Base-by-base conservation (phyloP, 2,888 invertebrate species). In the Tachina grossa region DNA sequence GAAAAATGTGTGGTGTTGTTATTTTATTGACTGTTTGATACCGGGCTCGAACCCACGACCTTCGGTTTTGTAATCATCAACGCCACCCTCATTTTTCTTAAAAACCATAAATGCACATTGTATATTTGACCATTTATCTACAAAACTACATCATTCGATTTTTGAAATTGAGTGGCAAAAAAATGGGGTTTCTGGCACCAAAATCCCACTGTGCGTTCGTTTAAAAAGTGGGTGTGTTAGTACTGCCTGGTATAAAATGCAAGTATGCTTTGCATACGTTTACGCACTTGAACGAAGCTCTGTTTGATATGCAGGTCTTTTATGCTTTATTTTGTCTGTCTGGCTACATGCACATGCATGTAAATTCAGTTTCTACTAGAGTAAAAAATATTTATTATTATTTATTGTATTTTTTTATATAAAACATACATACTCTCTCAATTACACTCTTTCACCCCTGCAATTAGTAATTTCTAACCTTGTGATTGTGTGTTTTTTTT, bases 291-390 rank as follows among this genome's bases (percentile, higher is more conserved):
- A 10, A 22, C 22, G 65, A 13, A 55, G 39, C 14, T 31, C 11
- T n/a, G 13, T 57, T 31, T 31, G 31, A 39, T 16, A 5, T 47
- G 16, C 47, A 47, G 14, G 39, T 49, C 2, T 39, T 57, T 68
- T 77, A 68, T 66, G 47, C 39, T 77, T 77, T 55, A 45, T 41
- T 45, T 55, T 31, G 31, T 47, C 13, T 76, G 45, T 16, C 45
- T 10, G 31, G 31, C 31, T 31, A 31, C 31, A 31, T 31, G 55
- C 39, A 22, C 45, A 71, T 49, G 75, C 75, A 79, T 84, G 79
- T 66, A 84, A 80, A 80, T 76, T 71, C 76, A 80, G 66, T 65
- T 76, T 80, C 19, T 80, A 84, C 71, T 71, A 65, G 71, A 76
- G 63, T 59, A 72, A 51, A 65, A 84, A 71, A 80, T 79, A 80